Conservation (phyloP, 2,113 vertebrate genomes). For the Halichoeres trimaculatus region DNA sequence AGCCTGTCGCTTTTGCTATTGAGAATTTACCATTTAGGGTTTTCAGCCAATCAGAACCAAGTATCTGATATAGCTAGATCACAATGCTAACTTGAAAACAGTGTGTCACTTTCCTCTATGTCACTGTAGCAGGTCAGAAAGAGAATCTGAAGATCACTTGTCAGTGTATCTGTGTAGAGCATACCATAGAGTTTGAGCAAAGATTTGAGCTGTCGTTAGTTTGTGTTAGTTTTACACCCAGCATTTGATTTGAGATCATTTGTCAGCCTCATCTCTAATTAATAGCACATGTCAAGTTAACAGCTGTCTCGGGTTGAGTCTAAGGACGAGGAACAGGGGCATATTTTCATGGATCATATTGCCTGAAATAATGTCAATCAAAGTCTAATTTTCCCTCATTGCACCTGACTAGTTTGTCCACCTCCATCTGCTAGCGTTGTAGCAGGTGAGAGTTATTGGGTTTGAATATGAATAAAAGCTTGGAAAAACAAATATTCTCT, state of each 20-base stretch:
- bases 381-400: background rate
- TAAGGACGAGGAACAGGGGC: background rate
- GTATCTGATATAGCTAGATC: too few species aligned
- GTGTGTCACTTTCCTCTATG: too few species aligned
- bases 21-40: too few species aligned
- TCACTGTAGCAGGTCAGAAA: too few species aligned
- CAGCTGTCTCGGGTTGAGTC: background rate
- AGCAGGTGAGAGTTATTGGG: background rate
- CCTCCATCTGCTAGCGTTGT: background rate
- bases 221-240: background rate
- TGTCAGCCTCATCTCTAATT: background rate
- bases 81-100: too few species aligned
- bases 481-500: background rate
- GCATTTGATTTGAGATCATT: background rate
- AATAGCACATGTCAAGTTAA: background rate
- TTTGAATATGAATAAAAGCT: background rate
- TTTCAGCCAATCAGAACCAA: too few species aligned
- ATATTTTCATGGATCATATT: background rate
- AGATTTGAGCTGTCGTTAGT: background rate
- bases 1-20: too few species aligned
- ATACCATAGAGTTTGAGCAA: background rate
- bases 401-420: background rate
- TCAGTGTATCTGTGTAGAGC: background rate
- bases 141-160: too few species aligned
- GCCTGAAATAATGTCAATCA: background rate